Evolutionary conservation across 2,888 invertebrate genomes (phyloP).

Genomic region (Aporophyla nigra): DNA sequence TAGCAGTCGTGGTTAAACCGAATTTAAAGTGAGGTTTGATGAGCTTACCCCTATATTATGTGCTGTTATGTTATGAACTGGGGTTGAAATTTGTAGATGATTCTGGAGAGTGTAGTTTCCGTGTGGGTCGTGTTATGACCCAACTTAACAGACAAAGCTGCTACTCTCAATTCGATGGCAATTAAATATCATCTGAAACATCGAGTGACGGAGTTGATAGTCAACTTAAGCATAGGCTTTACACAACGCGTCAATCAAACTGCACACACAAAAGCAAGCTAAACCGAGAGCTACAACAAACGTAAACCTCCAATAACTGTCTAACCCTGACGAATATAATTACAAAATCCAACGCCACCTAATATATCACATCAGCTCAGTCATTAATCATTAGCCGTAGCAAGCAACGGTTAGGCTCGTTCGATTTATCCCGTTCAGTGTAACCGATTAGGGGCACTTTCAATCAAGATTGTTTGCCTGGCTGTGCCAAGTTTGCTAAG

Average conservation of each 20-base stretch:
- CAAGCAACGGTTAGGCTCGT: constrained; percentile 61
- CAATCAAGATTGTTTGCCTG: constrained; percentile 86
- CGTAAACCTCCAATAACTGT: constrained; percentile 51
- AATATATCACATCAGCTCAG: constrained; percentile 68
- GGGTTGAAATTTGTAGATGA: background rate
- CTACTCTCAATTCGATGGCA: background rate
- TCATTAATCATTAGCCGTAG: constrained; percentile 73
- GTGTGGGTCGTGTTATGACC: background rate
- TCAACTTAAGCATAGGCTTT: too few species aligned
- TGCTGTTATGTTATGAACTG: background rate
- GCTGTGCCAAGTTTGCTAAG: constrained; percentile 80
- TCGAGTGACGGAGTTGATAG: background rate
- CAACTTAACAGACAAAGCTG: background rate
- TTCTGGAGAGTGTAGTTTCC: background rate
- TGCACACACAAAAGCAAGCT: constrained; percentile 29
- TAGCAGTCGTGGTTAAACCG: constrained; percentile 46
- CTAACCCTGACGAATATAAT: constrained; percentile 61
- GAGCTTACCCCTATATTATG: constrained; percentile 15
- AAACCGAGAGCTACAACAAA: constrained; percentile 50
- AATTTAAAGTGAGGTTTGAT: constrained; percentile 49
- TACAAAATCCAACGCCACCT: constrained; percentile 68
- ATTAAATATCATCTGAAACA: constrained; percentile 7
- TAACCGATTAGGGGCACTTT: constrained; percentile 83
- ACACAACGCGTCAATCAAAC: background rate
- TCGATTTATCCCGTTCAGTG: constrained; percentile 76